These are phyloP conservation scores for Thalassaphorura encarpata DNA, from an alignment of 1,140 invertebrate species.

Conservation along the genomic window DNA sequence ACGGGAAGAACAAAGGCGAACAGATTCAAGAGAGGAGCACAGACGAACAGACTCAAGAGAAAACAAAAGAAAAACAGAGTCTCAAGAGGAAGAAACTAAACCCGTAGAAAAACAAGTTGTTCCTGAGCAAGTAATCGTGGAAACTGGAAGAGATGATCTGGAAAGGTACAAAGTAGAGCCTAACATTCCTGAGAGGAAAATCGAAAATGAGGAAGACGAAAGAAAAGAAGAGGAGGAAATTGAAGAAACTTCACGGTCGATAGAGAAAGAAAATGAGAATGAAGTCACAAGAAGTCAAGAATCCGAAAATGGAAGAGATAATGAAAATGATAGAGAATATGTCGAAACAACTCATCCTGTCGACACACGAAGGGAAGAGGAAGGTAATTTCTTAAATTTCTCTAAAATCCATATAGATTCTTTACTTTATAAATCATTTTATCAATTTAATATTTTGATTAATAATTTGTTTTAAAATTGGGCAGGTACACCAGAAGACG, in stretches of 20 bases:
- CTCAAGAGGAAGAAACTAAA: neutral
- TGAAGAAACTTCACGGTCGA: too few species aligned
- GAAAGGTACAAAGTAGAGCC: neutral
- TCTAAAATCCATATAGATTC: too few species aligned
- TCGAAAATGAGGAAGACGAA: constrained; percentile 7
- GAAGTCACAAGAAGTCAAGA: too few species aligned
- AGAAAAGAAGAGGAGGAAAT: constrained; percentile 8
- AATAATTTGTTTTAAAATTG: too few species aligned
- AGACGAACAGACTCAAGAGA: neutral
- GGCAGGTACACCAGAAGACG: neutral
- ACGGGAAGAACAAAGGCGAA: neutral
- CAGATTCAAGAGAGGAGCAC: neutral
- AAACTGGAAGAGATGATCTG: neutral
- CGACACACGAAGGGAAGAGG: too few species aligned
- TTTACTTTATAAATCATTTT: too few species aligned
- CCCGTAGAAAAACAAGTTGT: neutral
- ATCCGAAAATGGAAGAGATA: neutral
- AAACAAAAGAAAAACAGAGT: neutral
- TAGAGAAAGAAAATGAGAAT: neutral
- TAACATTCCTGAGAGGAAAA: neutral
- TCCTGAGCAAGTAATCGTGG: neutral
- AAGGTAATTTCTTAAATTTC: too few species aligned
- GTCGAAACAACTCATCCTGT: too few species aligned
- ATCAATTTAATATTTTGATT: too few species aligned
- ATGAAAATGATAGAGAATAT: neutral